Conservation (phyloP, 2,113 vertebrate species). For the Ammospiza nelsoni region DNA sequence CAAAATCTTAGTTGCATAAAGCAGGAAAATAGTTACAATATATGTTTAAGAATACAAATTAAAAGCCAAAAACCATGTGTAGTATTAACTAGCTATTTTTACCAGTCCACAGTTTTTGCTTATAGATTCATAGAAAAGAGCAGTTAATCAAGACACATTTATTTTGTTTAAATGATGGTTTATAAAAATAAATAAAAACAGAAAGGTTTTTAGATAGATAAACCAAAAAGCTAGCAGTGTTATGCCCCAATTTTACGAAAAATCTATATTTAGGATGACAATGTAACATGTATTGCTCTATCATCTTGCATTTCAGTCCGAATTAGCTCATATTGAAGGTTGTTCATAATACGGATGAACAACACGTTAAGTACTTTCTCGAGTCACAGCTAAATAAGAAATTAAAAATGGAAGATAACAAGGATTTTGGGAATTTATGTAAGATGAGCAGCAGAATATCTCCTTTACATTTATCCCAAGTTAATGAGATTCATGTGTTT, state of each 20-base stretch:
- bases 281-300: not conserved
- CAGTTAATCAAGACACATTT: not conserved
- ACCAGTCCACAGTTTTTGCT: not conserved
- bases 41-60: not conserved
- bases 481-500: not conserved
- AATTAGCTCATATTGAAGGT: not conserved
- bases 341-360: not conserved
- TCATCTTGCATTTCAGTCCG: not conserved
- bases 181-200: not conserved
- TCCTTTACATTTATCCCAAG: not conserved
- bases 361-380: not conserved
- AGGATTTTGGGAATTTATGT: not conserved
- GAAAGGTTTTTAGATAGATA: not conserved
- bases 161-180: not conserved
- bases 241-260: not conserved
- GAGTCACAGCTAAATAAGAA: not conserved
- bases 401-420: not conserved
- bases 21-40: not conserved
- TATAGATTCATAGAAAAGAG: not conserved
- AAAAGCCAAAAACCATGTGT: not conserved
- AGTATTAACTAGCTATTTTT: not conserved
- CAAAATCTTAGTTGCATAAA: not conserved
- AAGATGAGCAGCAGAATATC: not conserved
- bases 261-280: not conserved
- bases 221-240: not conserved